phyloP scores from a whole-genome alignment of 2,888 invertebrate genomes.

The Pinctada fucata region DNA sequence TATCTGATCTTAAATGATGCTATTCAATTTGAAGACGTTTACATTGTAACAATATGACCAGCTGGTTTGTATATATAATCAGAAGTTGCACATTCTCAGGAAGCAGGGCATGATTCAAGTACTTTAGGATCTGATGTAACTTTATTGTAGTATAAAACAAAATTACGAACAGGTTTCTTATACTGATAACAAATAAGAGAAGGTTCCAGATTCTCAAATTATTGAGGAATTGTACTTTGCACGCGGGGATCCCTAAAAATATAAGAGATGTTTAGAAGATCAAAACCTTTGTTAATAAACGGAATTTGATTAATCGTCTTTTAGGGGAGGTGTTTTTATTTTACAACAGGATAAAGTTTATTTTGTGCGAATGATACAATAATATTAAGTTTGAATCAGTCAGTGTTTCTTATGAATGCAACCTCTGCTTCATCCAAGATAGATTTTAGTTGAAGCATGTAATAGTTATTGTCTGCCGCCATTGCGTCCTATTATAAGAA shows the following conservation, averaged over 20 bases:
- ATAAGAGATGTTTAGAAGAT: not conserved
- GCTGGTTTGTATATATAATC: not conserved
- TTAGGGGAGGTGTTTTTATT: not conserved
- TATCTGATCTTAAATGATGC: too few species aligned
- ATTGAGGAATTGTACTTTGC: not conserved
- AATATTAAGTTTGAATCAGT: not conserved
- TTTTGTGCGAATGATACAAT: not conserved
- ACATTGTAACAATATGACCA: not conserved
- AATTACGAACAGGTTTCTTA: not conserved
- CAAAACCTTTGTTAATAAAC: not conserved
- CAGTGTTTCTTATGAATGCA: not conserved
- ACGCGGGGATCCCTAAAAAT: not conserved
- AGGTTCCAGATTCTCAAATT: not conserved
- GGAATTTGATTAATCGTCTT: not conserved
- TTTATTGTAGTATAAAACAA: not conserved
- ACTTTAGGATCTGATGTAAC: not conserved
- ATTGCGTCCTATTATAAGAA: too few species aligned
- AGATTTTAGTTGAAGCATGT: not conserved
- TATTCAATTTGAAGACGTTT: too few species aligned
- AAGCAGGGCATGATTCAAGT: not conserved
- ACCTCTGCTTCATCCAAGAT: not conserved
- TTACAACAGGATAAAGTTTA: not conserved
- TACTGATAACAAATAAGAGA: not conserved
- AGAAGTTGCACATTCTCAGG: not conserved
- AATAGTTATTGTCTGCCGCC: not conserved